Conservation (phyloP, 2,113 vertebrate species). For the Oenanthe oenanthe region DNA sequence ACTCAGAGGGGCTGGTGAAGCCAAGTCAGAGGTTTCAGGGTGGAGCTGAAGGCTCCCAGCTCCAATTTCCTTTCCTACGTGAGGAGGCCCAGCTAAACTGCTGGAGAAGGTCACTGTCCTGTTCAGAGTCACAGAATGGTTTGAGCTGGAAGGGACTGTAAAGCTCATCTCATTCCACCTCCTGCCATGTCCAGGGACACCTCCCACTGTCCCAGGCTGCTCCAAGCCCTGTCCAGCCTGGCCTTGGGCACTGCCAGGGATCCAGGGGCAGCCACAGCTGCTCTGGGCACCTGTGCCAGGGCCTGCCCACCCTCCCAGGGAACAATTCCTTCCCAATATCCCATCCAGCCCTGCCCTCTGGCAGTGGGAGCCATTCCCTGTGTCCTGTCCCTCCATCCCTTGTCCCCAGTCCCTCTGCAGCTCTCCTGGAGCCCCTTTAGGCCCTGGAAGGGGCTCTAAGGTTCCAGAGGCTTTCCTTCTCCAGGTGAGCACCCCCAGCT, state of each 20-base stretch:
- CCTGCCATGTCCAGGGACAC: background rate
- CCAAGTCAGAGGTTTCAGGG: background rate
- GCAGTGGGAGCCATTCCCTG: background rate
- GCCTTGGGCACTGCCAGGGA: background rate
- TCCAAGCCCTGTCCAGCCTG: rapidly evolving
- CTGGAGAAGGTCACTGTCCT: background rate
- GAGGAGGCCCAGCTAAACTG: background rate
- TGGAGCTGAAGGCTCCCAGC: background rate
- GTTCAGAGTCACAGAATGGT: background rate
- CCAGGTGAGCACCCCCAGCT: too few relatives aligned
- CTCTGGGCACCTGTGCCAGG: background rate
- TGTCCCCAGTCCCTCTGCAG: too few relatives aligned
- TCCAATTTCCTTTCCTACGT: background rate
- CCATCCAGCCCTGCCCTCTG: background rate
- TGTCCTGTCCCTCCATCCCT: too few relatives aligned
- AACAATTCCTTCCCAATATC: background rate
- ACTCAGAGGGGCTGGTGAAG: background rate
- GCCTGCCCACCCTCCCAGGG: background rate
- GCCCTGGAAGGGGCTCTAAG: too few relatives aligned
- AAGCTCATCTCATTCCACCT: rapidly evolving
- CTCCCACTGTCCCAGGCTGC: rapidly evolving
- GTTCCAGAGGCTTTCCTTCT: too few relatives aligned
- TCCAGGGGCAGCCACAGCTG: background rate
- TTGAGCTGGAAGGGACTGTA: rapidly evolving
- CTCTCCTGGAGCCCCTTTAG: too few relatives aligned